Base-by-base conservation (phyloP, 2,888 invertebrate species). In the Allophyes oxyacanthae region DNA sequence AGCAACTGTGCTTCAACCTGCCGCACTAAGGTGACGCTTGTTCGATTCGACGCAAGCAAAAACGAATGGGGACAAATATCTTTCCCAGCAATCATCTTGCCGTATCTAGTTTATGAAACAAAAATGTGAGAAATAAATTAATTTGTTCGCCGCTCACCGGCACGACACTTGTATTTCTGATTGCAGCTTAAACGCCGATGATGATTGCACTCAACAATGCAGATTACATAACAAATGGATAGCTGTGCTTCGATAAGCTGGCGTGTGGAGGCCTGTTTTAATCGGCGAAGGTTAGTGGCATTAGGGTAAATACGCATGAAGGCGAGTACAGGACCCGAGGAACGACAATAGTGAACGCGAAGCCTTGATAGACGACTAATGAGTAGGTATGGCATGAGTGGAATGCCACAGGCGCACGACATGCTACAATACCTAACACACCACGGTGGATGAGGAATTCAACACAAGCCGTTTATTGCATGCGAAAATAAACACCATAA, bases 351-450 rank as follows among this genome's bases (percentile, higher is more conserved):
- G 81, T 78, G 77, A 81, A 73, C 65, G 81, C 74, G 64, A 78
- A 79, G 79, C 84, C 85, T 84, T 84, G 77, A 64, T 70, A 60
- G 64, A 32, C 55, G 62, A 61, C 66, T 75, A 79, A 80, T 80
- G 79, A 76, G 72, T 65, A 70, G 72, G 63, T 67, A 68, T 56
- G 74, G 74, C 73, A 74, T 75, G 79, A 69, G 72, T 72, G 83
- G 88, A 89, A 89, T 90, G 88, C 72, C 68, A 71, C 67, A 72
- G 70, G 50, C 80, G 81, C 90, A 90, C 89, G 89, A 83, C 79
- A 69, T 72, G 70, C 54, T 64, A 59, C 64, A 65, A 61, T 69
- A 65, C n/a, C n/a, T 78, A 72, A 77, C 75, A 72, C 67, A 70
- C 63, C 62, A 61, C 50, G 13, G 44, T 44, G 55, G 48, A 53